Conservation (phyloP, 2,797 vertebrate genomes). For the Eleutherodactylus coqui region DNA sequence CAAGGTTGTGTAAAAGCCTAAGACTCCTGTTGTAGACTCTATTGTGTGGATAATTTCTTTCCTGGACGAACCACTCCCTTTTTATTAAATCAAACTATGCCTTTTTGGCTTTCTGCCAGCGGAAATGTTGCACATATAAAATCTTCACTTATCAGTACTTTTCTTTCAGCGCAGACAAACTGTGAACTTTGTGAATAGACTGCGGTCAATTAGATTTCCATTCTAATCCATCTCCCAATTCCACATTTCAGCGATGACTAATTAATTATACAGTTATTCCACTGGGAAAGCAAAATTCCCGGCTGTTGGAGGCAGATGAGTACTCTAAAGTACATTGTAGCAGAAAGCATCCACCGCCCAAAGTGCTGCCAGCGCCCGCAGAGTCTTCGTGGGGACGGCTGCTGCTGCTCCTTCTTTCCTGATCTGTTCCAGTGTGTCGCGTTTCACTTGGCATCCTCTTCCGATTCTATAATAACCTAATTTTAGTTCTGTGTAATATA, state of each 20-base stretch:
- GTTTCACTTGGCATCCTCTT: neutral
- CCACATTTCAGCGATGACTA: constrained; percentile 41
- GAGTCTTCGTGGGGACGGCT: constrained; percentile 40
- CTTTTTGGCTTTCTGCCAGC: constrained; percentile 46
- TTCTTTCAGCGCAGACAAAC: constrained; percentile 10
- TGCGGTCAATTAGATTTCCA: constrained; percentile 46
- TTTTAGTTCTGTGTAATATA: neutral
- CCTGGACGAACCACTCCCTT: constrained; percentile 44
- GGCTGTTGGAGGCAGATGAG: neutral
- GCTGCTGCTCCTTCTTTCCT: neutral
- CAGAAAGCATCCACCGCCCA: constrained; percentile 17
- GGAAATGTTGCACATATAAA: constrained; percentile 38
- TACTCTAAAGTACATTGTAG: constrained; percentile 28
- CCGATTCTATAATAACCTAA: neutral
- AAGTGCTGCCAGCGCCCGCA: constrained; percentile 19
- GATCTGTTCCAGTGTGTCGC: neutral
- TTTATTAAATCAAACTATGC: constrained; percentile 34
- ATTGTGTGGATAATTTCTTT: constrained; percentile 27
- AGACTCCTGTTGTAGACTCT: constrained; percentile 2
- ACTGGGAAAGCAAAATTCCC: constrained; percentile 39
- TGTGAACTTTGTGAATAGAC: neutral
- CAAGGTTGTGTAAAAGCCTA: neutral
- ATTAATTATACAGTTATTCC: constrained; percentile 36
- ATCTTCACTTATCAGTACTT: constrained; percentile 30
- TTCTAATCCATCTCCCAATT: constrained; percentile 33